Base-by-base conservation (phyloP, 2,888 invertebrate species). In the Eurytoma adleriae region DNA sequence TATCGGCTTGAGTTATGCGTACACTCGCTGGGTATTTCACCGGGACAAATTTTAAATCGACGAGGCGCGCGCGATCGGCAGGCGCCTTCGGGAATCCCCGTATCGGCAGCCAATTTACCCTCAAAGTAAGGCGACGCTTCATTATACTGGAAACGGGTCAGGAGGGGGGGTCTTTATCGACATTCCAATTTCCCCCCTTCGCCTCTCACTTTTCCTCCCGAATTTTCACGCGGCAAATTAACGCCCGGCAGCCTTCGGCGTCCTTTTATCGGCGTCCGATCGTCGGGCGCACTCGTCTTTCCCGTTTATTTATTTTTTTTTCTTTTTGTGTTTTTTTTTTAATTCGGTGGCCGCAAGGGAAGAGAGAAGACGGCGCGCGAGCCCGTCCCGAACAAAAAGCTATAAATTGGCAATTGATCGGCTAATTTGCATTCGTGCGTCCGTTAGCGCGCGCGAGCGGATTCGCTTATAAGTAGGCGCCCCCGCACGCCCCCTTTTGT, bases 341-440 rank as follows among this genome's bases (percentile, higher is more conserved):
- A 10, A 40, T 80, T 72, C 76, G 61, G 68, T 67, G 30, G 67
- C 71, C 20, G 20, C 12, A 50, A 64, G 48, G 66, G 24, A 73
- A 57, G 56, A 16, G 50, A 40, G 73, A 73, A 54, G 20, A 16
- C 16, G 18, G 61, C 13, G 61, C 59, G 3, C 48, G 24, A 57
- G 48, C 12, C 30, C 14, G 52, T 20, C 20, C 7, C 24, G 12
- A 59, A 68, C 68, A 54, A 68, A 69, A 77, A 77, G 48, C 64
- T 69, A 80, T 80, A 80, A 80, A 80, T 80, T 80, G 69, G 40
- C 77, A 69, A 73, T 77, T 73, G 73, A 80, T 80, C 73, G 73
- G 73, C 62, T 77, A 69, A 80, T 80, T 80, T 80, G 80, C 77
- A 80, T 77, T 77, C 56, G 30, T n/a, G 61, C n/a, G 59, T 20